Percentiles rank a stretch among this genome's conserved stretches.
phyloP scores from a whole-genome alignment of 2,888 invertebrate genomes.

The Cylloceria caligata region DNA sequence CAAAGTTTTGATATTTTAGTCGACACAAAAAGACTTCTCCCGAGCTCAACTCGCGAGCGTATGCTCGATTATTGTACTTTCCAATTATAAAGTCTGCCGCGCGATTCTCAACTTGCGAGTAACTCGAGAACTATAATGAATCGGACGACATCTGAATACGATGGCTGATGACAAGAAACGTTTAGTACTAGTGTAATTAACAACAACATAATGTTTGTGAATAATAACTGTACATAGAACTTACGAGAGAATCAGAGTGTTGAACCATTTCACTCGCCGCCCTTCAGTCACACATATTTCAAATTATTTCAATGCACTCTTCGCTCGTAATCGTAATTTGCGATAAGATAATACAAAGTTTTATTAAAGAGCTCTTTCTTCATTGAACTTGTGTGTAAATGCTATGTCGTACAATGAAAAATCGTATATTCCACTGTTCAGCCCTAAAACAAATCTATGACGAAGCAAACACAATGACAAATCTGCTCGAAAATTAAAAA shows the following conservation, averaged over 20 bases:
- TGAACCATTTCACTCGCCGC: background rate
- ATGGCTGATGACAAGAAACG: constrained; percentile 4
- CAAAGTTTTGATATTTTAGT: constrained; percentile 72
- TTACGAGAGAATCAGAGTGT: background rate
- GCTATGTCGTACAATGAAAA: too few species aligned
- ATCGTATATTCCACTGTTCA: too few species aligned
- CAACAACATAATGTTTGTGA: background rate
- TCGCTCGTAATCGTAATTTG: too few species aligned
- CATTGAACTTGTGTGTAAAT: too few species aligned
- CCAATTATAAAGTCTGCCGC: constrained; percentile 53
- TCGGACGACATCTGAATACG: constrained; percentile 18
- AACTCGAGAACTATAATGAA: constrained; percentile 27
- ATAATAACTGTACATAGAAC: background rate
- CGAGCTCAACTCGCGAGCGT: constrained; percentile 22
- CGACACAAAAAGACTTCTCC: constrained; percentile 54
- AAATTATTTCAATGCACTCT: too few species aligned
- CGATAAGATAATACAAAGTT: too few species aligned
- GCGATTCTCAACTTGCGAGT: constrained; percentile 43
- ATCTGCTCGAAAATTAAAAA: too few species aligned
- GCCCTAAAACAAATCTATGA: too few species aligned
- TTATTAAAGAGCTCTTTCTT: too few species aligned
- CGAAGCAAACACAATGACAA: too few species aligned
- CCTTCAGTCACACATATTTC: too few species aligned
- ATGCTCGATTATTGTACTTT: constrained; percentile 38
- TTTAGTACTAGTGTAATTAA: constrained; percentile 2